Percentiles rank a stretch among this genome's conserved stretches.
phyloP scores from a whole-genome alignment of 2,113 vertebrate species.

The Phoenicopterus ruber region DNA sequence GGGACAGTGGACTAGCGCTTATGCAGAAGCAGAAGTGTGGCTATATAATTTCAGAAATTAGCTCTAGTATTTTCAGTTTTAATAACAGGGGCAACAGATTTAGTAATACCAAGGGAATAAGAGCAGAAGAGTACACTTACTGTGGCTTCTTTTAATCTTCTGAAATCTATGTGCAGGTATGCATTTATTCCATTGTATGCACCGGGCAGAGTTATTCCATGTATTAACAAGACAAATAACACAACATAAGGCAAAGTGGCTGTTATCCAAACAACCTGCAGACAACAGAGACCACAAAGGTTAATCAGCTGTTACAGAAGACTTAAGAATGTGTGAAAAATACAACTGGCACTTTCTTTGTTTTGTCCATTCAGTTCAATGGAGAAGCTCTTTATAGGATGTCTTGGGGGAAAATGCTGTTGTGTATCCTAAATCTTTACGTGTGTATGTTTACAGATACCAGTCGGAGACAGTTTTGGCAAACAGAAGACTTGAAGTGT shows the following conservation, averaged over 20 bases:
- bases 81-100: background rate
- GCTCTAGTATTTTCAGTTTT: background rate
- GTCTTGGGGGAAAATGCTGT: background rate
- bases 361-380: background rate
- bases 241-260: constrained; percentile 96
- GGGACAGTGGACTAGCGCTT: background rate
- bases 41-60: background rate
- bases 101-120: background rate
- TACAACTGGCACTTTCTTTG: background rate
- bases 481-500: background rate
- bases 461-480: background rate
- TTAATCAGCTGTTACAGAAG: background rate
- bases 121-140: constrained; percentile 68
- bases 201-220: constrained; percentile 91
- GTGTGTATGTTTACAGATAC: background rate
- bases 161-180: constrained; percentile 92
- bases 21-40: background rate
- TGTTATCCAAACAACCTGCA: constrained; percentile 97
- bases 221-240: constrained; percentile 90
- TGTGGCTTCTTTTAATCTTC: constrained; percentile 88
- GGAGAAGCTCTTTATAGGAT: background rate
- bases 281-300: background rate
- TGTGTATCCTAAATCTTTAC: rapidly evolving
- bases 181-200: constrained; percentile 89
- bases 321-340: background rate